Evolutionary conservation across 2,113 vertebrate species (phyloP).

Genomic region (Ascaphus truei): DNA sequence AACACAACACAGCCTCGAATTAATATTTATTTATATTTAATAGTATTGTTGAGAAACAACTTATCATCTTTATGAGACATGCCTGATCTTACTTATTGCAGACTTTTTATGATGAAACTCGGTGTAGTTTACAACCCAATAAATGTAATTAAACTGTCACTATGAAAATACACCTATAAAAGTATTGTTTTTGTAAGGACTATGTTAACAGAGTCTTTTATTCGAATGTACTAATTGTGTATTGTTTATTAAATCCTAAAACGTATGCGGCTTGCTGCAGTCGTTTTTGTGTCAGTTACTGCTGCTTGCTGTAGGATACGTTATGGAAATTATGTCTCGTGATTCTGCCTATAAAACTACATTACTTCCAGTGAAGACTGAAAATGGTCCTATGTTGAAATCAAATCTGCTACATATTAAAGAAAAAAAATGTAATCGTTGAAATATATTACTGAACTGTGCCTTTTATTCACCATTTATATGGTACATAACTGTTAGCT

Average conservation of each 20-base stretch:
- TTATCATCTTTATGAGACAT: constrained; percentile 77
- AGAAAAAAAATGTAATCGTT: no score
- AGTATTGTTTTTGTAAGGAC: constrained; percentile 24
- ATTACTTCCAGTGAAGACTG: background rate
- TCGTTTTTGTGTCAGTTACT: no score
- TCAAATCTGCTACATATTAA: no score
- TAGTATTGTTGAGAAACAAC: constrained; percentile 70
- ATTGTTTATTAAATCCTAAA: no score
- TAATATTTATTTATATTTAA: constrained; percentile 71
- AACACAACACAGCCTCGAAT: constrained; percentile 63
- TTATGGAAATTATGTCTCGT: no score
- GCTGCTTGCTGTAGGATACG: no score
- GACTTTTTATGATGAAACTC: constrained; percentile 71
- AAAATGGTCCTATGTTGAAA: no score
- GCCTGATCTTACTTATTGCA: constrained; percentile 70
- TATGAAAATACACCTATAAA: constrained; percentile 58
- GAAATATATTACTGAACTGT: no score
- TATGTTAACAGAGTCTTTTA: constrained; percentile 57
- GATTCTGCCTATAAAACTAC: background rate
- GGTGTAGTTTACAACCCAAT: constrained; percentile 69
- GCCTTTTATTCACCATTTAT: no score
- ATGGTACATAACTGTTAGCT: no score
- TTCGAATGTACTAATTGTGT: no score
- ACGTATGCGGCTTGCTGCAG: no score
- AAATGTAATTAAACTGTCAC: constrained; percentile 68